These are phyloP conservation scores for Ptychodera flava DNA, from an alignment of 35 echinoderm and acorn worm species.

Conservation along the genomic window DNA sequence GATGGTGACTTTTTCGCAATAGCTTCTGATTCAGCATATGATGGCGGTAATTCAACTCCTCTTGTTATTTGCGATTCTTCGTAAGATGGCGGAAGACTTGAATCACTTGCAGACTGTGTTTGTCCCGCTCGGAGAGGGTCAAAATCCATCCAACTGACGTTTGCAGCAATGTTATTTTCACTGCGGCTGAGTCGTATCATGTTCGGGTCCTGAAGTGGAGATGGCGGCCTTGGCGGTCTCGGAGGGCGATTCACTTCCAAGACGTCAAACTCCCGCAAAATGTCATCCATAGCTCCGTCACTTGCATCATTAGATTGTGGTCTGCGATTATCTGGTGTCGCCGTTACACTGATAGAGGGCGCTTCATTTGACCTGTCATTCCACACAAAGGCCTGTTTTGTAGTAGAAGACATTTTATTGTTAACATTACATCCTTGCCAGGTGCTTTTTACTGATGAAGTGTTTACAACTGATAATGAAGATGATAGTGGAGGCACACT, in stretches of 20 bases:
- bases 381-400: not conserved
- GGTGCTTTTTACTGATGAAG: no score
- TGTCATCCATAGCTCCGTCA: not conserved
- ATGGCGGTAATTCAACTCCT: not conserved
- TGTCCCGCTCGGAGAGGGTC: not conserved
- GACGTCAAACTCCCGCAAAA: not conserved
- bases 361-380: not conserved
- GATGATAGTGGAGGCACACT: no score
- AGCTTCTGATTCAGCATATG: not conserved
- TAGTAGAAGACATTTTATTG: not conserved
- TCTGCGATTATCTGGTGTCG: not conserved
- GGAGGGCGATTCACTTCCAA: not conserved
- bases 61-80: not conserved
- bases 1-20: not conserved
- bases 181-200: not conserved
- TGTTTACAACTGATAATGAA: no score
- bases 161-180: not conserved
- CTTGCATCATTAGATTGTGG: not conserved
- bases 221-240: not conserved
- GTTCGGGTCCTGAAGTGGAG: not conserved
- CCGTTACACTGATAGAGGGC: not conserved
- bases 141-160: not conserved
- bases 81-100: not conserved
- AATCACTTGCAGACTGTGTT: not conserved
- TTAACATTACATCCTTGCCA: no score